A percentile compares a stretch with the other conserved stretches of the same genome.
These are phyloP conservation scores for Vanessa cardui DNA, from an alignment of 2,888 invertebrate species.

Conservation along the genomic window DNA sequence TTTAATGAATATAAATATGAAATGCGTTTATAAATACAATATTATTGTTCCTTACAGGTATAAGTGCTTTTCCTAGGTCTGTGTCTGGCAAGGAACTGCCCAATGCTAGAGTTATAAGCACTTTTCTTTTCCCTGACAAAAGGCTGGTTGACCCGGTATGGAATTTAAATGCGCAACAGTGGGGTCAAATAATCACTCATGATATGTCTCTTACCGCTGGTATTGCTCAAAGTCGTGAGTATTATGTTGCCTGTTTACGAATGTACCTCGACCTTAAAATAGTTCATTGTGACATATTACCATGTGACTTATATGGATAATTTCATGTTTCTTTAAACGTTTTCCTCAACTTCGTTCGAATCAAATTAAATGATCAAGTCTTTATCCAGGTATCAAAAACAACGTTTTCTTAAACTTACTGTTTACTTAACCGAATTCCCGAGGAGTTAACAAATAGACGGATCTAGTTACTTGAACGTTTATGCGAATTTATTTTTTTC, in stretches of 20 bases:
- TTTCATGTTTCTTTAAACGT: too few species aligned
- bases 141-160: slow-evolving; percentile 87
- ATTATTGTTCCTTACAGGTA: slow-evolving; percentile 69
- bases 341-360: too few species aligned
- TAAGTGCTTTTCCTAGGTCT: slow-evolving; percentile 85
- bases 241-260: not conserved
- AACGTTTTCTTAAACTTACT: too few species aligned
- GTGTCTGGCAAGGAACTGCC: slow-evolving; percentile 86
- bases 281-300: too few species aligned
- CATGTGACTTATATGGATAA: too few species aligned
- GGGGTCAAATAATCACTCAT: slow-evolving; percentile 91
- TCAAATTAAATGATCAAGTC: too few species aligned
- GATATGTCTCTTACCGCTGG: slow-evolving; percentile 90
- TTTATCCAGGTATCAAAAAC: too few species aligned
- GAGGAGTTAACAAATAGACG: too few species aligned
- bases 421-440: too few species aligned
- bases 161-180: slow-evolving; percentile 90
- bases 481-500: too few species aligned
- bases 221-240: slow-evolving; percentile 89
- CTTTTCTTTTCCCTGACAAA: slow-evolving; percentile 87
- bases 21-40: not conserved
- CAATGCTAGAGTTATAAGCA: slow-evolving; percentile 86
- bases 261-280: too few species aligned
- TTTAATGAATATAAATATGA: not conserved
- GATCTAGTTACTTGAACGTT: too few species aligned